phyloP scores from a whole-genome alignment of 2,797 vertebrate species.

The Typhlichthys eigenmanni region DNA sequence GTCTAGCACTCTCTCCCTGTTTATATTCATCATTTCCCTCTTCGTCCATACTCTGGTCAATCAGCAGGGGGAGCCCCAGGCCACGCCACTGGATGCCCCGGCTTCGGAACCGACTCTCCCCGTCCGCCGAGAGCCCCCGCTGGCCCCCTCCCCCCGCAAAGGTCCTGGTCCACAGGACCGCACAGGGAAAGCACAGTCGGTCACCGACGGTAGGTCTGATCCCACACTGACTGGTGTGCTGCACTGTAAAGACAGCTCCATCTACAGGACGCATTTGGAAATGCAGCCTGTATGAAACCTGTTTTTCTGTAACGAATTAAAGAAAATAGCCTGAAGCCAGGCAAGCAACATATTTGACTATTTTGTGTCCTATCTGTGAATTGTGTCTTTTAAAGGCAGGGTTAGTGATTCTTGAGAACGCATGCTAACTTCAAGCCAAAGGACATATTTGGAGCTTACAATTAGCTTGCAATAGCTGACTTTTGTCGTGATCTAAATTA shows the following conservation, averaged over 20 bases:
- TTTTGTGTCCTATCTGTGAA: neutral
- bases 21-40: neutral
- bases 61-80: constrained; percentile 24
- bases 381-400: neutral
- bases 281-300: too few relatives aligned
- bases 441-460: too few relatives aligned
- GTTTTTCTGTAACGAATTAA: too few relatives aligned
- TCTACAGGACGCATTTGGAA: too few relatives aligned
- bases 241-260: too few relatives aligned
- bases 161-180: constrained; percentile 49
- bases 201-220: constrained; percentile 69
- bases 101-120: constrained; percentile 36
- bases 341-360: neutral
- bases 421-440: too few relatives aligned
- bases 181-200: constrained; percentile 72
- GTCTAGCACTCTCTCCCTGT: neutral
- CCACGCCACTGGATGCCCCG: neutral
- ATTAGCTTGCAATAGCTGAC: too few relatives aligned
- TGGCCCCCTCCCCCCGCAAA: constrained; percentile 61
- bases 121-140: constrained; percentile 58
- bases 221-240: neutral
- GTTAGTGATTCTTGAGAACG: too few relatives aligned
- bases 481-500: too few relatives aligned
- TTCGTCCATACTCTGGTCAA: constrained; percentile 31
- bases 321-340: too few relatives aligned